These are phyloP conservation scores for Pseudomyrmex gracilis DNA, from an alignment of 1,140 invertebrate genomes.

Conservation along the genomic window DNA sequence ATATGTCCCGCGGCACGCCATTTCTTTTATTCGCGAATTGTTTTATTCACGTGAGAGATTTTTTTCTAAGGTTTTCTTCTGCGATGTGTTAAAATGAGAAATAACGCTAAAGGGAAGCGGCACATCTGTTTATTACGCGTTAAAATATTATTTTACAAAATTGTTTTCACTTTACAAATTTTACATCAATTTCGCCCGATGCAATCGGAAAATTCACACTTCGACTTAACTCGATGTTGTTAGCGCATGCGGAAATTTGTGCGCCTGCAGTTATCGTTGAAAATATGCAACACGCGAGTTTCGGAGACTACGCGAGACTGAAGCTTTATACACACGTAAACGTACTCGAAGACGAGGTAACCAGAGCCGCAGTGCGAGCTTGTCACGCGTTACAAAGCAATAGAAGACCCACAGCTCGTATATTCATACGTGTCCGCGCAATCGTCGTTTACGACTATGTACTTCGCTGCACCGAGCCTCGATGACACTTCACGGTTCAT, in stretches of 20 bases:
- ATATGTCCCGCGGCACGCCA: background rate
- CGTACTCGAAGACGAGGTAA: constrained; percentile 6
- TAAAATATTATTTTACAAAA: too few species aligned
- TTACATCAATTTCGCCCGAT: too few species aligned
- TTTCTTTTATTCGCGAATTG: constrained; percentile 9
- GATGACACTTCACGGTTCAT: constrained; percentile 65
- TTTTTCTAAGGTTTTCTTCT: background rate
- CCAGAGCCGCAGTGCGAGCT: background rate
- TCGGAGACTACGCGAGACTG: background rate
- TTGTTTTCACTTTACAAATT: too few species aligned
- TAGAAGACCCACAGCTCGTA: constrained; percentile 10
- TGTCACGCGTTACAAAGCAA: constrained; percentile 3
- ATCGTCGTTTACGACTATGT: constrained; percentile 12
- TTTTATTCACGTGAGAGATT: background rate
- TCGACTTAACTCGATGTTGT: background rate
- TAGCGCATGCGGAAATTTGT: constrained; percentile 16
- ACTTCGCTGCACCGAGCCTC: constrained; percentile 15
- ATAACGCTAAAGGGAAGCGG: too few species aligned
- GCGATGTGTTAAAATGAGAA: too few species aligned
- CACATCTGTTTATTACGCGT: too few species aligned
- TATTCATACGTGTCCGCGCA: constrained; percentile 14
- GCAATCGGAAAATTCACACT: background rate
- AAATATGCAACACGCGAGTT: constrained; percentile 3
- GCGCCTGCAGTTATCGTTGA: background rate
- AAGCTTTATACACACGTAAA: constrained; percentile 33